Evolutionary conservation across 1,140 invertebrate species (phyloP).

Genomic region (Plutomurus gul): DNA sequence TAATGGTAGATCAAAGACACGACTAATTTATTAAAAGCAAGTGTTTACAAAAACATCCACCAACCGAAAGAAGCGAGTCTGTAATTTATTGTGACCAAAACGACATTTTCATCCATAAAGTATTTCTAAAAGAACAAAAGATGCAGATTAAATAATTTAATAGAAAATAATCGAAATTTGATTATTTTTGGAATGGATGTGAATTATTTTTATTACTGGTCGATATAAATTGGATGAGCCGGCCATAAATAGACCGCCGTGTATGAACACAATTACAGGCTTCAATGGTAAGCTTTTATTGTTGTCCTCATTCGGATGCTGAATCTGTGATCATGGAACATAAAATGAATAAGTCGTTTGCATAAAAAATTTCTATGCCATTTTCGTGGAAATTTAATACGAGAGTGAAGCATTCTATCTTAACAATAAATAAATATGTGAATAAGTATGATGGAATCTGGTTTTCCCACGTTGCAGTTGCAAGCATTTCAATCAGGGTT

Average conservation of each 20-base stretch:
- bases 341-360: neutral
- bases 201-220: neutral
- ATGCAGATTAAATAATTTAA: no score
- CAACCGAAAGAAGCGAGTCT: slow-evolving; percentile 58
- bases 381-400: neutral
- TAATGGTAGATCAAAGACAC: neutral
- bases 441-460: no score
- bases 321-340: neutral
- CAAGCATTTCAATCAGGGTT: no score
- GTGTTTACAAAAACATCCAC: neutral
- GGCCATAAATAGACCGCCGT: slow-evolving; percentile 58
- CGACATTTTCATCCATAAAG: slow-evolving; percentile 59
- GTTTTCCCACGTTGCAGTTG: no score
- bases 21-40: neutral
- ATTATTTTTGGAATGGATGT: no score
- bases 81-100: slow-evolving; percentile 67
- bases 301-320: neutral
- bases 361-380: no score
- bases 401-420: no score
- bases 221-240: slow-evolving; percentile 46
- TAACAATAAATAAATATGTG: no score
- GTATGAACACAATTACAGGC: slow-evolving; percentile 47
- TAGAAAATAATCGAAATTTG: no score
- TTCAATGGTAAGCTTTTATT: neutral
- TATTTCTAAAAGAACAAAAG: no score